Conservation (phyloP, 2,888 invertebrate species). For the Adineta ricciae region DNA sequence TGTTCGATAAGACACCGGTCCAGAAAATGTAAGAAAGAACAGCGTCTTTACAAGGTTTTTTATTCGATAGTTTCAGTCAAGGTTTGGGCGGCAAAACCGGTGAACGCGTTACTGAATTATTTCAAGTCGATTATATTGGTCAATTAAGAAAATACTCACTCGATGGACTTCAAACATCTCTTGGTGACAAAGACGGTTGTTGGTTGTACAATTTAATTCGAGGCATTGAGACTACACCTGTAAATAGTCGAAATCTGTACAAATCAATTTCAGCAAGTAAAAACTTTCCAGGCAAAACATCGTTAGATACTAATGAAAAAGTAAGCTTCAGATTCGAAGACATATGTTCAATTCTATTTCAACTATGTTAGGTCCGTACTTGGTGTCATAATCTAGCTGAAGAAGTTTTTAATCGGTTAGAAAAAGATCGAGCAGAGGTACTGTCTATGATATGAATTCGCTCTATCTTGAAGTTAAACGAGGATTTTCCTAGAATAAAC, state of each 20-base stretch:
- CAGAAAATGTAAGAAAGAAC: conserved; percentile 33
- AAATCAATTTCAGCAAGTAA: conserved; percentile 93
- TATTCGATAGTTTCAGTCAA: no score
- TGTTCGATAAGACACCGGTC: conserved; percentile 55
- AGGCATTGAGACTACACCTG: conserved; percentile 77
- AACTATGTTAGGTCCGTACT: not conserved
- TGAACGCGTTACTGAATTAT: conserved; percentile 61
- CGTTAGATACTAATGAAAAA: conserved; percentile 22
- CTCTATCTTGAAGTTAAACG: no score
- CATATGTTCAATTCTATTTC: not conserved
- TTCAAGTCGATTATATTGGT: conserved; percentile 67
- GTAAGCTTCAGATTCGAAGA: not conserved
- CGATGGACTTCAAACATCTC: conserved; percentile 62
- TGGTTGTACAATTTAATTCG: conserved; percentile 77
- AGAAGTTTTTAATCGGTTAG: conserved; percentile 10
- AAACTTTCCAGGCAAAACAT: conserved; percentile 62
- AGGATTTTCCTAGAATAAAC: not conserved
- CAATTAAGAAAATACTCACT: conserved; percentile 66
- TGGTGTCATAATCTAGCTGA: conserved; percentile 8
- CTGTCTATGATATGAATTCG: no score
- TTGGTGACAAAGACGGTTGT: conserved; percentile 74
- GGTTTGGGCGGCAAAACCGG: conserved; percentile 90
- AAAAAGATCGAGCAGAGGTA: conserved; percentile 9
- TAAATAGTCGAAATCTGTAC: conserved; percentile 68
- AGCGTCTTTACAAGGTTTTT: no score